Percentiles rank a stretch among this genome's conserved stretches.
phyloP scores from a whole-genome alignment of 2,888 invertebrate genomes.

The Drosophila mimica region DNA sequence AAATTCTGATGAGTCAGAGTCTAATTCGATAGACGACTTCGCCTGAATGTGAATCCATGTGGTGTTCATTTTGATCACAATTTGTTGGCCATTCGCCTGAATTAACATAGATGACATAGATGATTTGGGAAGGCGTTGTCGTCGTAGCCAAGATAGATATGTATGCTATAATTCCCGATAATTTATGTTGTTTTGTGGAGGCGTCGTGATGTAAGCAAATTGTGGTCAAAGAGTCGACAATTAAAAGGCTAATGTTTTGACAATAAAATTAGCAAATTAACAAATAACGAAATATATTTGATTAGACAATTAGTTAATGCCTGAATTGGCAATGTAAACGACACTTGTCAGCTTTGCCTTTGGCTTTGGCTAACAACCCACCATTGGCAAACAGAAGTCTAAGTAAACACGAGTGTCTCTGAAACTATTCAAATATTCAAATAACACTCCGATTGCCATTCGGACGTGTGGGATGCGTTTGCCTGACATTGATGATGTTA shows the following conservation, averaged over 20 bases:
- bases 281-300: conserved; percentile 50
- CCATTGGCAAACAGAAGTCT: conserved; percentile 54
- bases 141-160: not conserved
- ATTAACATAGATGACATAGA: conserved; percentile 56
- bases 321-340: conserved; percentile 60
- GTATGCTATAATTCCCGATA: conserved; percentile 19
- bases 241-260: conserved; percentile 27
- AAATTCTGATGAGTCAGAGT: conserved; percentile 57
- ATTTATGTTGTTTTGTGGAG: conserved; percentile 22
- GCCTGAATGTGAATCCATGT: conserved; percentile 31
- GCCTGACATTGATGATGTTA: conserved; percentile 66
- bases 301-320: conserved; percentile 66
- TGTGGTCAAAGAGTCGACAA: conserved; percentile 20
- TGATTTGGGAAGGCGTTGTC: conserved; percentile 31
- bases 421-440: conserved; percentile 30
- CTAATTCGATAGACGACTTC: conserved; percentile 26
- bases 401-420: conserved; percentile 13
- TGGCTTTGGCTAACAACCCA: conserved; percentile 37
- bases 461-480: conserved; percentile 59
- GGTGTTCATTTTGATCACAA: conserved; percentile 18
- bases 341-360: conserved; percentile 32
- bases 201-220: conserved; percentile 25
- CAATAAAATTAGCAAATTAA: conserved; percentile 45
- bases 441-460: conserved; percentile 37
- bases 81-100: conserved; percentile 34